Evolutionary conservation across 2,113 vertebrate species (phyloP).

Genomic region (Chloebia gouldiae): DNA sequence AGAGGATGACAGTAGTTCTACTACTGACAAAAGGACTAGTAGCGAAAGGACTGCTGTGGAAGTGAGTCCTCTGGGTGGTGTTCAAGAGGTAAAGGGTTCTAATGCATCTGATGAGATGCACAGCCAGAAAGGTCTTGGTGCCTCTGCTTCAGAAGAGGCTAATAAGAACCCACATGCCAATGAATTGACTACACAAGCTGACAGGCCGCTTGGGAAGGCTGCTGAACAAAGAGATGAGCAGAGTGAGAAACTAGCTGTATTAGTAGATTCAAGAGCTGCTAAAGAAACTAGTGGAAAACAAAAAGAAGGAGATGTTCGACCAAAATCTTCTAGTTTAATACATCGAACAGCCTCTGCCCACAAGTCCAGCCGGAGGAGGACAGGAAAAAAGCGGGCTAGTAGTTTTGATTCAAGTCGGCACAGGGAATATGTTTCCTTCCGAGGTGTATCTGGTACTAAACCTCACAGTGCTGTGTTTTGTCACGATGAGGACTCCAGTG

Average conservation of each 20-base stretch:
- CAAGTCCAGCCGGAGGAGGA: slow-evolving; percentile 82
- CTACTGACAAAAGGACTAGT: slow-evolving; percentile 80
- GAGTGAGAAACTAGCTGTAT: slow-evolving; percentile 58
- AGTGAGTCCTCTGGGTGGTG: slow-evolving; percentile 6
- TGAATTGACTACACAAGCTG: slow-evolving; percentile 79
- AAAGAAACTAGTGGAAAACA: slow-evolving; percentile 75
- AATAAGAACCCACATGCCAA: slow-evolving; percentile 98
- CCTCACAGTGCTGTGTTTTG: slow-evolving; percentile 88
- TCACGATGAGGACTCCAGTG: slow-evolving; percentile 92
- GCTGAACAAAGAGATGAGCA: slow-evolving; percentile 68
- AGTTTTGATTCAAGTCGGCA: slow-evolving; percentile 96
- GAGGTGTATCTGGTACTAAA: slow-evolving; percentile 84
- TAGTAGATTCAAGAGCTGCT: slow-evolving; percentile 66
- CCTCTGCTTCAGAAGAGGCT: slow-evolving; percentile 89
- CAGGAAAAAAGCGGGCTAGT: slow-evolving; percentile 93
- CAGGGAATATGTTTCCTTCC: slow-evolving; percentile 86
- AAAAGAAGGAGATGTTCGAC: slow-evolving; percentile 77
- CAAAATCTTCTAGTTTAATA: slow-evolving; percentile 81
- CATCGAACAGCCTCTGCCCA: slow-evolving; percentile 81
- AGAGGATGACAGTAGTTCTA: slow-evolving; percentile 70
- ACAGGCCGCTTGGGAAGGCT: slow-evolving; percentile 62
- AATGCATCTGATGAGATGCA: slow-evolving; percentile 53
- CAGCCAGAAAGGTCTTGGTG: slow-evolving; percentile 70
- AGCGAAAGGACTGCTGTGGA: slow-evolving; percentile 73
- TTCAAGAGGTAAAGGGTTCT: slow-evolving; percentile 59